Evolutionary conservation across 2,113 vertebrate species (phyloP), one percentile per base, ranked within the genome.

Genomic region (Oncorhynchus keta): DNA sequence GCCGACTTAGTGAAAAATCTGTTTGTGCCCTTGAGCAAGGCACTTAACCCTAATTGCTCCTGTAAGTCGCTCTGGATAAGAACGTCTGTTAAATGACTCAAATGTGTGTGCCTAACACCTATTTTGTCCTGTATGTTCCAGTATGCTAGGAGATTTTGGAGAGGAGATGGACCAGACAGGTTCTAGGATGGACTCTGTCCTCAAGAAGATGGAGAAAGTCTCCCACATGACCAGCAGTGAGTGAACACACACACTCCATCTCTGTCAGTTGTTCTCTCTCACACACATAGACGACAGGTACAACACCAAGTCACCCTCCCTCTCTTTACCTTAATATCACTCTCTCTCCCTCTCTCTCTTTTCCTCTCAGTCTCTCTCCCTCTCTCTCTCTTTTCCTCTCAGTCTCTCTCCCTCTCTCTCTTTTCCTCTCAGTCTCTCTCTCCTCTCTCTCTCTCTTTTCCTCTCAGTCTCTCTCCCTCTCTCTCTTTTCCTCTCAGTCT

Each of bases 181-280:
- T 26, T 95, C 93, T 20, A 92, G 83, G 59, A 93, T 95, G 94
- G 93, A 95, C 71, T 92, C 93, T 0, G 93, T 95, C 61, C 85
- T 95, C 16, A 92, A 94, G 86, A 95, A 95, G 85, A 86, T 94
- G 84, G 93, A 95, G 87, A 95, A 95, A 76, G 91, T 95, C 18
- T 94, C 93, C 13, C 94, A 95, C 81, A 94, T 95, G 93, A 94
- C 94, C 11, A 95, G 87, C 80, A 94, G 93, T 94, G 70, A 93
- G 94, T 89, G 14, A 16, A n/a, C 64, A 28, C 35, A 67, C 51
- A 45, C 49, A 14, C 5, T 35, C 5, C n/a, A 18, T 8, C 9
- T 14, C n/a, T 39, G 39, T 39, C 39, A 39, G 35, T 39, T 9
- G 0, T 39, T 39, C 24, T 20, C 7, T 28, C 57, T n/a, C 51